phyloP scores from a whole-genome alignment of 2,113 vertebrate species.

The Scomber japonicus region DNA sequence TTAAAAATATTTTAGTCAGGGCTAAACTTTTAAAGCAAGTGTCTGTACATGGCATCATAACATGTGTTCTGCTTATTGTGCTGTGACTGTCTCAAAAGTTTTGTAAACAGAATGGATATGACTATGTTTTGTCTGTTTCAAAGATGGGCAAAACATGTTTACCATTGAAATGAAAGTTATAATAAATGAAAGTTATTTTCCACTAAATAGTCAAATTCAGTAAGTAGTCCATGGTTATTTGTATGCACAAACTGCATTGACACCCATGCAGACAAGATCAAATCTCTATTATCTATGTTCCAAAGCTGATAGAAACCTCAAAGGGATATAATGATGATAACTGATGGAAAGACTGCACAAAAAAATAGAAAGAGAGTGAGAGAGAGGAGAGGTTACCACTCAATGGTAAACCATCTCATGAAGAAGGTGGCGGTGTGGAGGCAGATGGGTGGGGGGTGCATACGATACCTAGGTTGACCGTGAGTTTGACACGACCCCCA shows the following conservation, averaged over 20 bases:
- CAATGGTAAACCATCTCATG: constrained; percentile 31
- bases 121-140: constrained; percentile 30
- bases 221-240: constrained; percentile 38
- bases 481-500: constrained; percentile 96
- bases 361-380: constrained; percentile 41
- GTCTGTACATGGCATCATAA: not conserved
- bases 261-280: constrained; percentile 73
- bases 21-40: constrained; percentile 7
- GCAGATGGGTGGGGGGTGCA: constrained; percentile 83
- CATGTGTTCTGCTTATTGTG: constrained; percentile 19
- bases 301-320: constrained; percentile 20
- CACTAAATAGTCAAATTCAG: constrained; percentile 14
- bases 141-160: constrained; percentile 41
- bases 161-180: no score
- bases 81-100: constrained; percentile 89
- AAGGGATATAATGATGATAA: constrained; percentile 20
- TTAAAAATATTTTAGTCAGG: constrained; percentile 1
- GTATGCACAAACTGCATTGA: constrained; percentile 53
- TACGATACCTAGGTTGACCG: constrained; percentile 99
- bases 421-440: constrained; percentile 57
- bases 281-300: not conserved
- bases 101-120: constrained; percentile 46
- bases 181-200: not conserved
- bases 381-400: constrained; percentile 55
- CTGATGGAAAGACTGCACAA: constrained; percentile 36